Conservation (phyloP, 2,888 invertebrate genomes). For the Diachrysia chrysitis region DNA sequence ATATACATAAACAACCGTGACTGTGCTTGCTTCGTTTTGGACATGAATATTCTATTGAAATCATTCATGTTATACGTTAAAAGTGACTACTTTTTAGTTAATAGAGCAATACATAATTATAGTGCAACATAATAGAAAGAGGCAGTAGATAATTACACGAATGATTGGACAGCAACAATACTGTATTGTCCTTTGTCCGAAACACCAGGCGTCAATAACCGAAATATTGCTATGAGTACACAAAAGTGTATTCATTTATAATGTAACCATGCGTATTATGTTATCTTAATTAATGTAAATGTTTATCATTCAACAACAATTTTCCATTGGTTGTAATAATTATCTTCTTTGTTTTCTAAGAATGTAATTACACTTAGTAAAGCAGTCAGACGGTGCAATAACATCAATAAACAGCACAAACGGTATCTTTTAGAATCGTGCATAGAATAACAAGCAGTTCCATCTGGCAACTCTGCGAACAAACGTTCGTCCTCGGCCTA, state of each 20-base stretch:
- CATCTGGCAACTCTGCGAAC: conserved; percentile 49
- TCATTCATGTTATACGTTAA: neutral
- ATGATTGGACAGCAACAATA: conserved; percentile 73
- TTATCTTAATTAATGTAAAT: conserved; percentile 34
- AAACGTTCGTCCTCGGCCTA: conserved; percentile 44
- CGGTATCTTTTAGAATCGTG: conserved; percentile 50
- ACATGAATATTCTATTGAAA: neutral
- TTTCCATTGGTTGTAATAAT: conserved; percentile 45
- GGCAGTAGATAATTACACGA: conserved; percentile 67
- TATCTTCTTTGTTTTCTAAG: conserved; percentile 37
- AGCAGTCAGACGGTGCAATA: conserved; percentile 19
- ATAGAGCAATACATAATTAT: conserved; percentile 22
- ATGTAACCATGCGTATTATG: conserved; percentile 16
- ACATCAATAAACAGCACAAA: conserved; percentile 46
- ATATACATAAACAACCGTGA: no score
- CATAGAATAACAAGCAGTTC: conserved; percentile 58
- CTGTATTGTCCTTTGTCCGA: conserved; percentile 62
- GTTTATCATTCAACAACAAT: conserved; percentile 23
- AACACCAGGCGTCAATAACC: conserved; percentile 60
- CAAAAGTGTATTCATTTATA: conserved; percentile 40
- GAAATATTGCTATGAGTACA: conserved; percentile 42
- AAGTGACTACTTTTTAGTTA: conserved; percentile 16
- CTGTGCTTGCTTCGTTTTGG: neutral
- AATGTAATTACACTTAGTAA: conserved; percentile 26
- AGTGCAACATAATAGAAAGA: conserved; percentile 24